These are phyloP conservation scores for Marasmarcha lunaedactyla DNA, from an alignment of 2,888 invertebrate genomes.

Conservation along the genomic window DNA sequence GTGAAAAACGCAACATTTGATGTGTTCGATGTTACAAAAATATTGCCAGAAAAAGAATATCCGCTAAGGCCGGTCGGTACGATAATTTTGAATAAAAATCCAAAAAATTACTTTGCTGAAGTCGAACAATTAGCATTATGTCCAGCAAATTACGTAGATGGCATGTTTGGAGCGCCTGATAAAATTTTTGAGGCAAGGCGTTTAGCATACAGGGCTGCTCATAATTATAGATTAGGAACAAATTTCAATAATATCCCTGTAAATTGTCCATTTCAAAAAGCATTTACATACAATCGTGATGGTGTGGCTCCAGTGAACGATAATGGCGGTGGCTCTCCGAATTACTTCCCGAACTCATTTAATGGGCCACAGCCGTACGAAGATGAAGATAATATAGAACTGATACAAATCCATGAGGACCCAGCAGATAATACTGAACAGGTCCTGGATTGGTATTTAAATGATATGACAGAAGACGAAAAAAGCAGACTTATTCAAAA, in stretches of 20 bases:
- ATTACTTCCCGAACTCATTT: slow-evolving; percentile 18
- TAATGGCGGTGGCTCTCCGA: slow-evolving; percentile 77
- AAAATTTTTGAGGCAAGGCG: slow-evolving; percentile 59
- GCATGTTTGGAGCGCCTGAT: slow-evolving; percentile 57
- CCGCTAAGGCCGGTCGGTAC: slow-evolving; percentile 59
- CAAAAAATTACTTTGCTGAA: slow-evolving; percentile 56
- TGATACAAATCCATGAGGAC: no score
- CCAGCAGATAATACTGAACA: no score
- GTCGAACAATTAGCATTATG: slow-evolving; percentile 62
- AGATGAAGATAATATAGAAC: no score
- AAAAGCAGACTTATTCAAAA: no score
- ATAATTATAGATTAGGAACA: slow-evolving; percentile 31
- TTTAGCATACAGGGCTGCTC: slow-evolving; percentile 67
- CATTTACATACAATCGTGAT: slow-evolving; percentile 22
- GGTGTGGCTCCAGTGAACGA: slow-evolving; percentile 73
- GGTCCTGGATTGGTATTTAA: no score
- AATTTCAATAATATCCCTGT: slow-evolving; percentile 25
- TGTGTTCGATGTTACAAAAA: slow-evolving; percentile 54
- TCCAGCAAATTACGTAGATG: slow-evolving; percentile 36
- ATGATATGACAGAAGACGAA: no score
- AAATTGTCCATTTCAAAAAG: slow-evolving; percentile 22
- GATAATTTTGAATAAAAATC: slow-evolving; percentile 56
- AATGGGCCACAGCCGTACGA: slow-evolving; percentile 13
- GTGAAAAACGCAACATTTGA: slow-evolving; percentile 39
- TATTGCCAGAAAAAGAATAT: slow-evolving; percentile 50